These are phyloP conservation scores for Sinhomidia bicolor DNA, from an alignment of 2,888 invertebrate species.

Conservation along the genomic window DNA sequence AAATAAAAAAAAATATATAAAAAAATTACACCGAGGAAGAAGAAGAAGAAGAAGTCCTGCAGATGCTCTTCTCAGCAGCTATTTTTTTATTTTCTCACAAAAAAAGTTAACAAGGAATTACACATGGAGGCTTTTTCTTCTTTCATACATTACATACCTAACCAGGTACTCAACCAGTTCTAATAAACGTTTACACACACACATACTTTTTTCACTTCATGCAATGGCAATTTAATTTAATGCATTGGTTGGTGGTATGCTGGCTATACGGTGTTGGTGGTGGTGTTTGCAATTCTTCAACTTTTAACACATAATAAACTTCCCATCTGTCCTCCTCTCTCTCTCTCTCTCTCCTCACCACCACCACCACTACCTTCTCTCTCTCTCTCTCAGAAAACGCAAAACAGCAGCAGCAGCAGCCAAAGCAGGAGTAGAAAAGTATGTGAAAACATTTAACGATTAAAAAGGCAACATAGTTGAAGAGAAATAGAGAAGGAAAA, in stretches of 20 bases:
- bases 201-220: constrained; percentile 31
- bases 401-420: constrained; percentile 11
- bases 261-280: constrained; percentile 26
- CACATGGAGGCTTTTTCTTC: background rate
- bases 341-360: no score
- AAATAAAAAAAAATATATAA: no score
- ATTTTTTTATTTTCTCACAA: constrained; percentile 11
- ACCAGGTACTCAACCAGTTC: constrained; percentile 44
- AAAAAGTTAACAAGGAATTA: constrained; percentile 28
- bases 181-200: background rate
- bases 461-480: constrained; percentile 48
- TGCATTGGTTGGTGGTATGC: constrained; percentile 14
- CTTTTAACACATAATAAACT: constrained; percentile 70
- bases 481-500: background rate
- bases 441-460: constrained; percentile 59
- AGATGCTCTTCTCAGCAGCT: constrained; percentile 45
- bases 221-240: constrained; percentile 61
- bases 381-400: background rate
- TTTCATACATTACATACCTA: constrained; percentile 22
- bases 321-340: constrained; percentile 72
- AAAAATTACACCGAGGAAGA: background rate
- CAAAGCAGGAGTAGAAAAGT: background rate
- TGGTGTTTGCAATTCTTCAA: constrained; percentile 71
- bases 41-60: constrained; percentile 24
- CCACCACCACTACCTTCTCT: background rate